Evolutionary conservation across 2,888 invertebrate genomes (phyloP).

Genomic region (Euclidia mi): DNA sequence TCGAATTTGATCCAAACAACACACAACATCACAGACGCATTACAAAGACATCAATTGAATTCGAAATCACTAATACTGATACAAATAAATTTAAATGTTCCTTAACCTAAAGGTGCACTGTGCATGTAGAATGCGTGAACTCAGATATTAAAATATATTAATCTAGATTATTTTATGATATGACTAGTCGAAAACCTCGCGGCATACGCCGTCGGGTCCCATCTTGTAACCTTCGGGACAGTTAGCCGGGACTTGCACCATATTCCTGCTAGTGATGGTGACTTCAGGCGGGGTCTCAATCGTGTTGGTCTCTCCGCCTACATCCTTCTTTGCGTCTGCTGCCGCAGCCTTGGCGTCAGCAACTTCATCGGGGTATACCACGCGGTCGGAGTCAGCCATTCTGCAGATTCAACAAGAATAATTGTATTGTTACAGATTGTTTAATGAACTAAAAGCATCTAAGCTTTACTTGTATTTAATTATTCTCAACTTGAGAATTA

Average conservation of each 20-base stretch:
- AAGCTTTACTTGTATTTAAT: too few relatives aligned
- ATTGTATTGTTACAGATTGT: background rate
- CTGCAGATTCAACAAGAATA: conserved; percentile 36
- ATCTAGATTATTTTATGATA: background rate
- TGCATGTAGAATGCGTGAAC: conserved; percentile 11
- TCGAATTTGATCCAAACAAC: background rate
- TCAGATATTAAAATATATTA: conserved; percentile 22
- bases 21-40: conserved; percentile 10
- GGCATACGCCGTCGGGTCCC: conserved; percentile 70
- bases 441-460: too few relatives aligned
- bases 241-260: conserved; percentile 69
- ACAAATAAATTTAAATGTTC: conserved; percentile 9
- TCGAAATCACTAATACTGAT: conserved; percentile 58
- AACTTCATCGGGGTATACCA: conserved; percentile 79
- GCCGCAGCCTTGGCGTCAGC: conserved; percentile 64
- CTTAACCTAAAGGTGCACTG: background rate
- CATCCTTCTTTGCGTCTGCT: conserved; percentile 42
- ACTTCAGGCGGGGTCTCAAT: conserved; percentile 58
- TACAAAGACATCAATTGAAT: conserved; percentile 31
- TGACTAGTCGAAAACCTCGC: conserved; percentile 62
- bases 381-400: conserved; percentile 74
- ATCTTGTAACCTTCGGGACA: conserved; percentile 67
- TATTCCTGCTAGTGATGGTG: conserved; percentile 64
- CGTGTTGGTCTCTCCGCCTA: conserved; percentile 65
- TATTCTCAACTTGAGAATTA: too few relatives aligned